Base-by-base conservation (phyloP, 2,888 invertebrate species). In the Dolichomitus sp. region DNA sequence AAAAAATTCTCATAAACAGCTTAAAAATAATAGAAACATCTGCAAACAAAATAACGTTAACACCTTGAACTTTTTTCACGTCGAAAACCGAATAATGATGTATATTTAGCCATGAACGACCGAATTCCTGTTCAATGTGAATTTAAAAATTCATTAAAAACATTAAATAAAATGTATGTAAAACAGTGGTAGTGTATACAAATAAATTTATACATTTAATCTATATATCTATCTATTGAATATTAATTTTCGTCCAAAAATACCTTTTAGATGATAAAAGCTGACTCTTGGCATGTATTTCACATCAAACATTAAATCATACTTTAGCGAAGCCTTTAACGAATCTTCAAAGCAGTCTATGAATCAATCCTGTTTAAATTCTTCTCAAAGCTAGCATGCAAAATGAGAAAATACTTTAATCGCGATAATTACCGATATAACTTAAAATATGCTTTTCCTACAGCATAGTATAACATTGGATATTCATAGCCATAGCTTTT, bases 401-500 rank as follows among this genome's bases (percentile, higher is more conserved):
- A 37, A 72, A 40, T n/a, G 42, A 54, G 52, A n/a, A 63, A 12
- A 72, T 23, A 50, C 73, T 74, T 65, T 75, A 11, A 9, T 9
- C 17, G 4, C 7, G 4, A 75, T 45, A 68, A 63, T 85, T 84
- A 90, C 91, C 90, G 84, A 78, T 86, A 90, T 11, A 89, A 78
- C 81, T 89, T 89, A 12, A 85, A 83, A 80, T 90, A 86, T 19
- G 86, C 77, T 81, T 87, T 80, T 9, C 84, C 89, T 19, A 91
- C 57, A 2, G 88, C 83, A 68, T 77, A 86, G 80, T 89, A 89
- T 6, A 90, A 42, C 54, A 86, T 83, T 30, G 90, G 91, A 79
- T 90, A 86, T 33, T 33, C 63, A 9, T 80, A n/a, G 11, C 76
- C 84, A 12, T 84, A 30, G 7, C 17, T 33, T 59, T 75, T 82